Evolutionary conservation across 37 sponge, comb jelly and placozoan genomes (phyloP).

Genomic region (Diacarnus erythraeanus): DNA sequence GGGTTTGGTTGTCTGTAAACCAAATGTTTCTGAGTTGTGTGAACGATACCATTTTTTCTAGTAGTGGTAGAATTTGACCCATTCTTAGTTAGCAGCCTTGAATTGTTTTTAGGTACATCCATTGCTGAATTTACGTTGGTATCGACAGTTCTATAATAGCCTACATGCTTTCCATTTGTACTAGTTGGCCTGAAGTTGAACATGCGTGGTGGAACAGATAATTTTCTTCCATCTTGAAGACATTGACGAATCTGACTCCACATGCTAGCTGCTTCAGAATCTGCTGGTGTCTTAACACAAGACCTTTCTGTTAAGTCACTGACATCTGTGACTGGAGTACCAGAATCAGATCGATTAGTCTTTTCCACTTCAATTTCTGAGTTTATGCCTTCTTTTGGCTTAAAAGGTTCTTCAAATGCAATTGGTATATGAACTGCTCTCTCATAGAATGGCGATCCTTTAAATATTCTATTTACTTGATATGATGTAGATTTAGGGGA

Average conservation of each 20-base stretch:
- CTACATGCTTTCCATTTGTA: too few relatives aligned
- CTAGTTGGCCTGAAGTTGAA: constrained; percentile 5
- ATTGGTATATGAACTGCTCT: constrained; percentile 25
- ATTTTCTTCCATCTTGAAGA: constrained; percentile 17
- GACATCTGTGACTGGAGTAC: background rate
- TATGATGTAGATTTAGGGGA: background rate
- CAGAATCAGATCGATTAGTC: background rate
- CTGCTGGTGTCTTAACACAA: constrained; percentile 58
- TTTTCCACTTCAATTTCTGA: background rate
- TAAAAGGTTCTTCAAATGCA: constrained; percentile 2
- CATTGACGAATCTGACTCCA: constrained; percentile 48
- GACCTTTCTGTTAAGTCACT: too few relatives aligned
- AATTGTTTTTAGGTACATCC: too few relatives aligned
- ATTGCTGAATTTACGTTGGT: too few relatives aligned
- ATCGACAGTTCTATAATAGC: too few relatives aligned
- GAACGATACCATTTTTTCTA: background rate
- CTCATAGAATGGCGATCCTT: background rate
- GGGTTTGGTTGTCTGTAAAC: constrained; percentile 2
- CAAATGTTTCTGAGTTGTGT: background rate
- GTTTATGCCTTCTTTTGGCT: background rate
- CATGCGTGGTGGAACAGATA: constrained; percentile 19
- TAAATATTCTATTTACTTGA: background rate
- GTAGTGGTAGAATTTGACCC: background rate
- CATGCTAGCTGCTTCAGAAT: constrained; percentile 55
- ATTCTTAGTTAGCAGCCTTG: background rate